These are phyloP conservation scores for Syndactyla subalaris DNA, from an alignment of 2,797 vertebrate species.

Conservation along the genomic window DNA sequence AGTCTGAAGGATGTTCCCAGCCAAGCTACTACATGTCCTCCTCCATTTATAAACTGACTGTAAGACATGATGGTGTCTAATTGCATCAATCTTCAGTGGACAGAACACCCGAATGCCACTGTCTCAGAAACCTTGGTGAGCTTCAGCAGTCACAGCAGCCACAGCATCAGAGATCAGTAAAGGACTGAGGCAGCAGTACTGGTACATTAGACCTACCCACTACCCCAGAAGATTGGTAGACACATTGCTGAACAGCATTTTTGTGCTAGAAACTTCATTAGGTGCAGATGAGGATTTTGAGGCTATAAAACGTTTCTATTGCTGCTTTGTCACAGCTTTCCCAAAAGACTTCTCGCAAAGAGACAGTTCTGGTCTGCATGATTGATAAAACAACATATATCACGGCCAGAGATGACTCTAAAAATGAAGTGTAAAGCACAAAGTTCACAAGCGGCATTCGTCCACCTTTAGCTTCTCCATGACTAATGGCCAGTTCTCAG, in stretches of 20 bases:
- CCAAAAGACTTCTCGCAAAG: background rate
- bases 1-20: background rate
- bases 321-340: background rate
- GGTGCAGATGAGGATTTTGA: background rate
- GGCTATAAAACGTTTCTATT: background rate
- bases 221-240: background rate
- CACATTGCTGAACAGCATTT: background rate
- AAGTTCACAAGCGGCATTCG: background rate
- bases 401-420: background rate
- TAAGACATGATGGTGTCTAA: background rate
- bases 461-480: background rate
- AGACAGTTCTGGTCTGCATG: background rate
- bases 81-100: background rate
- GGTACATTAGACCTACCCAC: accelerated
- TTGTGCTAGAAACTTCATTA: background rate
- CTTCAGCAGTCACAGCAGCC: background rate
- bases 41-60: background rate
- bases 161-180: background rate
- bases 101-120: background rate
- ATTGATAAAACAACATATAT: background rate
- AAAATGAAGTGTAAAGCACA: background rate
- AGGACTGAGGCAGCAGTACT: background rate
- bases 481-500: background rate
- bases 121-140: background rate
- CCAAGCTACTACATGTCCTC: background rate